Percentiles rank a stretch among this genome's conserved stretches.
phyloP scores from a whole-genome alignment of 2,888 invertebrate species.

The Polydrusus tereticollis region DNA sequence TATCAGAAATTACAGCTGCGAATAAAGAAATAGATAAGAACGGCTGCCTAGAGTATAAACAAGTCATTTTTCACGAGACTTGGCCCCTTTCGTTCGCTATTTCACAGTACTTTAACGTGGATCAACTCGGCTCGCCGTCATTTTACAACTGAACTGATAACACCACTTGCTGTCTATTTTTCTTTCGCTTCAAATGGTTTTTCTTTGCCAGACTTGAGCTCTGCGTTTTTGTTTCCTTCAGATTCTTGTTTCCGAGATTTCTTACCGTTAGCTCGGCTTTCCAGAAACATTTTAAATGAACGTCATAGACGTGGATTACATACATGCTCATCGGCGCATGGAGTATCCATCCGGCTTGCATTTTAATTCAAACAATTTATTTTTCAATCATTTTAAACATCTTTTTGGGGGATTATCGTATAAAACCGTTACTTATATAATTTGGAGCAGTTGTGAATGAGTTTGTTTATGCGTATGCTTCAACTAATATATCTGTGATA shows the following conservation, averaged over 20 bases:
- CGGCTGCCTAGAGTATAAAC: conserved; percentile 60
- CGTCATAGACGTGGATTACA: conserved; percentile 21
- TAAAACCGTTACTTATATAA: no score
- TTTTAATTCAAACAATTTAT: neutral
- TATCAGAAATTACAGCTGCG: conserved; percentile 58
- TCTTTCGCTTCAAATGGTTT: conserved; percentile 41
- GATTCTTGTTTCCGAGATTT: conserved; percentile 29
- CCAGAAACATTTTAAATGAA: conserved; percentile 26
- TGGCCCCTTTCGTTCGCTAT: conserved; percentile 46
- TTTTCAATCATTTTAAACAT: neutral
- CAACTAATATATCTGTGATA: no score
- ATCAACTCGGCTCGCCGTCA: conserved; percentile 47
- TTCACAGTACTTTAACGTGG: conserved; percentile 51
- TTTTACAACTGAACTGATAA: conserved; percentile 50
- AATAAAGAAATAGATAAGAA: conserved; percentile 63
- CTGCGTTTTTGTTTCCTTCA: conserved; percentile 22
- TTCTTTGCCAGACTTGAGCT: conserved; percentile 40
- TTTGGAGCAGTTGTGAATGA: no score
- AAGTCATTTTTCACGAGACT: conserved; percentile 63
- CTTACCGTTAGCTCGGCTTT: conserved; percentile 15
- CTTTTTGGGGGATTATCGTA: no score
- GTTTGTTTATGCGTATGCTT: no score
- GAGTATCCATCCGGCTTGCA: neutral
- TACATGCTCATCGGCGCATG: neutral
- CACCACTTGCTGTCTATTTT: conserved; percentile 49